A percentile compares a stretch with the other conserved stretches of the same genome.
These are phyloP conservation scores for Amphipyra tragopoginis DNA, from an alignment of 2,888 invertebrate species.

Conservation along the genomic window DNA sequence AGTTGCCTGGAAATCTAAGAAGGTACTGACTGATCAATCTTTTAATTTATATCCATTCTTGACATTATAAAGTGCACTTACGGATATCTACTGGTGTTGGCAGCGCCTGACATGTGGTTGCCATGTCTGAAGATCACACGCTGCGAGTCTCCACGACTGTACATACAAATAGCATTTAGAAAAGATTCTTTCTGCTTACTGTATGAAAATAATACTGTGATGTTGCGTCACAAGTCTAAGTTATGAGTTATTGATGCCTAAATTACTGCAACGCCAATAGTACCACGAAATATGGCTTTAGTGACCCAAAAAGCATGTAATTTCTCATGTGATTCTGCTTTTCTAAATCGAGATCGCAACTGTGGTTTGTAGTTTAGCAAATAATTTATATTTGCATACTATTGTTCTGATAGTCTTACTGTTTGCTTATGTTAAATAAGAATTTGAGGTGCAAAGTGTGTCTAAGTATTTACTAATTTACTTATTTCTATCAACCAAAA, in stretches of 20 bases:
- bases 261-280: slow-evolving; percentile 24
- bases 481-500: slow-evolving; percentile 51
- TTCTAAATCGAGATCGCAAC: slow-evolving; percentile 18
- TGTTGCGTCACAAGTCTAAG: slow-evolving; percentile 17
- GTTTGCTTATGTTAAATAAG: slow-evolving; percentile 20
- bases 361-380: slow-evolving; percentile 24
- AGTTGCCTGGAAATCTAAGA: slow-evolving; percentile 53
- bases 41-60: slow-evolving; percentile 7
- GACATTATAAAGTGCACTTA: slow-evolving; percentile 85
- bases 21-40: neutral
- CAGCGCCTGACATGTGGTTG: slow-evolving; percentile 92
- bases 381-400: slow-evolving; percentile 12
- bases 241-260: slow-evolving; percentile 9
- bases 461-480: slow-evolving; percentile 49
- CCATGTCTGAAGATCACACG: slow-evolving; percentile 93
- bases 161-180: slow-evolving; percentile 61
- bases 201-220: slow-evolving; percentile 11
- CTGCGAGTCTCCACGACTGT: slow-evolving; percentile 93
- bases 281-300: slow-evolving; percentile 15
- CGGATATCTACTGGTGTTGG: slow-evolving; percentile 92
- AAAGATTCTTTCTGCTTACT: slow-evolving; percentile 12
- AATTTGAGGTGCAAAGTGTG: slow-evolving; percentile 52
- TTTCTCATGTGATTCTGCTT: slow-evolving; percentile 24
- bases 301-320: slow-evolving; percentile 36
- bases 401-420: slow-evolving; percentile 20